Evolutionary conservation across 2,113 vertebrate genomes (phyloP).

Genomic region (Tursiops truncatus): DNA sequence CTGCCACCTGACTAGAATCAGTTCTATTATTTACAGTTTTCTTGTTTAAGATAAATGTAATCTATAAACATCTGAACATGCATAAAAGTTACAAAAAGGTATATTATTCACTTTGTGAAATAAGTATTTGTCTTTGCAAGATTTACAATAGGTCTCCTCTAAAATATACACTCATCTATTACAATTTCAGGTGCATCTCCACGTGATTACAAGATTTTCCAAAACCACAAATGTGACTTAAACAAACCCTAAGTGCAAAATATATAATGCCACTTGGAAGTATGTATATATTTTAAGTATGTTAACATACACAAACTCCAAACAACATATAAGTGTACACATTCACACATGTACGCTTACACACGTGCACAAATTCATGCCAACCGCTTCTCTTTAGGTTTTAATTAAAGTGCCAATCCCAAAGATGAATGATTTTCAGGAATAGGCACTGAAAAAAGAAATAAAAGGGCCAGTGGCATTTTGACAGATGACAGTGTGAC

Average conservation of each 20-base stretch:
- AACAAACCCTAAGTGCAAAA: neutral
- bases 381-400: slow-evolving; percentile 48
- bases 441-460: slow-evolving; percentile 77
- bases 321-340: neutral
- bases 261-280: neutral
- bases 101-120: neutral
- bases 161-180: neutral
- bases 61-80: neutral
- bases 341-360: neutral
- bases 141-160: neutral
- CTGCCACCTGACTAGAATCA: neutral
- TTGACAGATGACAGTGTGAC: slow-evolving; percentile 79
- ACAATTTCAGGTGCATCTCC: neutral
- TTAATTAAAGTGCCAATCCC: slow-evolving; percentile 81
- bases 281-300: neutral
- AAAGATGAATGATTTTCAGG: slow-evolving; percentile 78
- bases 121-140: neutral
- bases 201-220: neutral
- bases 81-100: neutral
- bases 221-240: neutral
- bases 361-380: neutral
- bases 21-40: neutral
- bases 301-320: neutral
- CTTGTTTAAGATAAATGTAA: slow-evolving; percentile 11
- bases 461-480: slow-evolving; percentile 74